These are phyloP conservation scores for Gymnosoma rotundatum DNA, from an alignment of 2,888 invertebrate species.

Conservation along the genomic window DNA sequence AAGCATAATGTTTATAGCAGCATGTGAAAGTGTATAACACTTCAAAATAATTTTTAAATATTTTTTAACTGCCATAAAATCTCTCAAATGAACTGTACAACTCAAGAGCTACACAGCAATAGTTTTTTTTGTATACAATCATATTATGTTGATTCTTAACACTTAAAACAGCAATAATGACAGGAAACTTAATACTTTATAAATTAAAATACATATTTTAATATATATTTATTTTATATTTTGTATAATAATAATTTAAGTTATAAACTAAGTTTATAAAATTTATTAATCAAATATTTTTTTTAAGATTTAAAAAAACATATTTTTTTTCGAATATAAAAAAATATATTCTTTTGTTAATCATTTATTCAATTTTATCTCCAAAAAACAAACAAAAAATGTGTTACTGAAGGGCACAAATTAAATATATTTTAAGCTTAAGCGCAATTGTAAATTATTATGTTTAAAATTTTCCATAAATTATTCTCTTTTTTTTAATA, in stretches of 20 bases:
- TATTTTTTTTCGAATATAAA: no score
- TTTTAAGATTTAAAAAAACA: conserved; percentile 4
- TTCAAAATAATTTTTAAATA: not conserved
- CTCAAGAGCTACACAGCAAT: not conserved
- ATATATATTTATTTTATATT: conserved; percentile 31
- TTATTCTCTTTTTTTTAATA: no score
- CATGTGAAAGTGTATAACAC: not conserved
- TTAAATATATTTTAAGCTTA: not conserved
- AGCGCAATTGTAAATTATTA: not conserved
- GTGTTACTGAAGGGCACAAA: conserved; percentile 16
- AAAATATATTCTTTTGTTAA: conserved; percentile 2
- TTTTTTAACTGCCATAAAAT: not conserved
- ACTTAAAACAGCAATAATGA: conserved; percentile 33
- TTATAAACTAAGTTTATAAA: conserved; percentile 53
- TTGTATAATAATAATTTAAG: conserved; percentile 65
- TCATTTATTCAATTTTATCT: not conserved
- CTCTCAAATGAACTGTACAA: not conserved
- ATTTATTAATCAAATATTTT: conserved; percentile 11
- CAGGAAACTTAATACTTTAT: conserved; percentile 50
- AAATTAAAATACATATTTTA: not conserved
- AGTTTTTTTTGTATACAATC: conserved; percentile 16
- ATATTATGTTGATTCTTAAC: not conserved
- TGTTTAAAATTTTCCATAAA: not conserved
- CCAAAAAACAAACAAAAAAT: conserved; percentile 14
- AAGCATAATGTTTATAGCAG: not conserved